Evolutionary conservation across 2,113 vertebrate genomes (phyloP).

Genomic region (Argyrosomus japonicus): DNA sequence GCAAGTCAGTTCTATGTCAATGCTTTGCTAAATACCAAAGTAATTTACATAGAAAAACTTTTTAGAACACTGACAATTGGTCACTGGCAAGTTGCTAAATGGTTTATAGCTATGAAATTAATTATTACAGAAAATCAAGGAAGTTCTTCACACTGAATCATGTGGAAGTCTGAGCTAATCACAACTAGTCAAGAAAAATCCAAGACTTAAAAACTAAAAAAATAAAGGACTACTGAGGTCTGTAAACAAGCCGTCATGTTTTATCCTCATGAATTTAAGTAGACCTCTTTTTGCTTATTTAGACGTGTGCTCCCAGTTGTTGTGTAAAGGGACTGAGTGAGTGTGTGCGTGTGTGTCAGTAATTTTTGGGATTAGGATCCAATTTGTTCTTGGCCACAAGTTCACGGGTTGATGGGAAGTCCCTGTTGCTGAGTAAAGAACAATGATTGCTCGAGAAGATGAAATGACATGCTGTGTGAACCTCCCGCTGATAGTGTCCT

Average conservation of each 20-base stretch:
- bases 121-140: too few relatives aligned
- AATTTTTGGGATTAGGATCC: constrained; percentile 65
- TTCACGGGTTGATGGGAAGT: constrained; percentile 47
- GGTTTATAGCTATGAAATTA: too few relatives aligned
- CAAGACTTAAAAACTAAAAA: neutral
- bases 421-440: constrained; percentile 41
- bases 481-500: constrained; percentile 29
- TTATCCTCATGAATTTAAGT: neutral
- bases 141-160: neutral
- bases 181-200: neutral
- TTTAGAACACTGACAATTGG: too few relatives aligned
- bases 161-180: neutral
- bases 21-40: neutral
- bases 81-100: too few relatives aligned
- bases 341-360: constrained; percentile 29
- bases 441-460: constrained; percentile 61
- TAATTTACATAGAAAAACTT: too few relatives aligned
- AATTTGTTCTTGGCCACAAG: constrained; percentile 56
- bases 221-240: neutral
- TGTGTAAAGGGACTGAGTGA: constrained; percentile 6
- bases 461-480: constrained; percentile 55
- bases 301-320: constrained; percentile 9
- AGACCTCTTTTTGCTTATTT: constrained; percentile 6
- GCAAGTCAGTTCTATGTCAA: neutral
- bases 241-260: neutral